These are phyloP conservation scores for Oreocharis arfaki DNA, from an alignment of 2,113 vertebrate genomes.

Conservation along the genomic window DNA sequence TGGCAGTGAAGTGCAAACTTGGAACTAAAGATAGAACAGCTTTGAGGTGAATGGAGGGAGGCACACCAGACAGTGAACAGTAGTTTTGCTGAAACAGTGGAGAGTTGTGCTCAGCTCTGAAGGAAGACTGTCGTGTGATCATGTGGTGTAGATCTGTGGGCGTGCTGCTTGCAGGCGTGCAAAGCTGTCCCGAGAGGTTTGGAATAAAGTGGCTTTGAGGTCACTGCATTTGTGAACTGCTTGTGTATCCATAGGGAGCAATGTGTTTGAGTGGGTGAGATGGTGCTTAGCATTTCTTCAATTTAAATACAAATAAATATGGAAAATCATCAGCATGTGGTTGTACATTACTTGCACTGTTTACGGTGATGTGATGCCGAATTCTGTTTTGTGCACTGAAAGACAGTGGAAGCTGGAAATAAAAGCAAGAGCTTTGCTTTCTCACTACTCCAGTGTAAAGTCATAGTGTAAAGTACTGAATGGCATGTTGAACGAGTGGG, in stretches of 20 bases:
- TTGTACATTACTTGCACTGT: background rate
- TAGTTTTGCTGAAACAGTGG: background rate
- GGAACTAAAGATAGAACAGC: background rate
- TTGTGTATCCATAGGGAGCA: background rate
- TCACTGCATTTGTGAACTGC: background rate
- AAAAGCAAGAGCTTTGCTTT: background rate
- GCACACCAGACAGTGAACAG: background rate
- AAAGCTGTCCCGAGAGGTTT: background rate
- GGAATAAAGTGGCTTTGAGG: background rate
- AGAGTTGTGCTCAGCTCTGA: background rate
- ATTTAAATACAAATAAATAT: background rate
- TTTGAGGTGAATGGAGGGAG: background rate
- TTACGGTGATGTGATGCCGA: background rate
- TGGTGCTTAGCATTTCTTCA: background rate
- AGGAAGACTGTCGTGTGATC: background rate
- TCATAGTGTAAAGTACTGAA: background rate
- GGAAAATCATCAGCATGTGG: background rate
- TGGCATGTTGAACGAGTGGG: background rate
- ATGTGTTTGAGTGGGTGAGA: background rate
- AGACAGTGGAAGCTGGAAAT: background rate
- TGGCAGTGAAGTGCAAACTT: background rate
- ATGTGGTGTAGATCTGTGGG: background rate
- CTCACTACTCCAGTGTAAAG: background rate
- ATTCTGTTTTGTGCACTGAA: background rate
- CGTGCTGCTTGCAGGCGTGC: background rate